phyloP scores from a whole-genome alignment of 2,797 vertebrate genomes.

The Sebastes variabilis region DNA sequence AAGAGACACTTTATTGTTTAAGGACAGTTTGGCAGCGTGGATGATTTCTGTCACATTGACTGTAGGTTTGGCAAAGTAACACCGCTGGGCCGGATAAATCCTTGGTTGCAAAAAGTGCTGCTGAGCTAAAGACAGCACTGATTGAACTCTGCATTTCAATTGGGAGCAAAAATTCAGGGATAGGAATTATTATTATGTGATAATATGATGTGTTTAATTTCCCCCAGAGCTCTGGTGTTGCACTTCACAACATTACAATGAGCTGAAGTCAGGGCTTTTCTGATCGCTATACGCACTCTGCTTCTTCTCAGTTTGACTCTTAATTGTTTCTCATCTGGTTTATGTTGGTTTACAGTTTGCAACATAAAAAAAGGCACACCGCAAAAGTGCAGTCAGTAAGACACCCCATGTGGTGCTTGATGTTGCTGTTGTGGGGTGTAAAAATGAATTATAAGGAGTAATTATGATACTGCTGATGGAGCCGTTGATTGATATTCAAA shows the following conservation, averaged over 20 bases:
- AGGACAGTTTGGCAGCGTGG: neutral
- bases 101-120: neutral
- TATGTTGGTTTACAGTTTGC: neutral
- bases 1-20: neutral
- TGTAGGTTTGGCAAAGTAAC: neutral
- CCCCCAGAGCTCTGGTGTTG: constrained; percentile 1
- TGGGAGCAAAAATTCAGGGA: constrained; percentile 3
- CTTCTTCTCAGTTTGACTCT: neutral
- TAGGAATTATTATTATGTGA: neutral
- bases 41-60: neutral
- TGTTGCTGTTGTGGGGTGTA: constrained; percentile 4
- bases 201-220: constrained; percentile 15
- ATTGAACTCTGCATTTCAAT: neutral
- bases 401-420: neutral
- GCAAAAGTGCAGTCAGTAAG: neutral
- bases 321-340: constrained; percentile 25
- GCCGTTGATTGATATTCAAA: neutral
- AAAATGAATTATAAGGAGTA: constrained; percentile 24
- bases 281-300: neutral
- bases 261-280: constrained; percentile 30
- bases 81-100: neutral
- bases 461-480: neutral
- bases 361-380: neutral
- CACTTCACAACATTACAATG: neutral
- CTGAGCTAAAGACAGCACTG: neutral